Evolutionary conservation across 2,888 invertebrate genomes (phyloP), one percentile per base, ranked within the genome.

Genomic region (Microctonus hyperodae): DNA sequence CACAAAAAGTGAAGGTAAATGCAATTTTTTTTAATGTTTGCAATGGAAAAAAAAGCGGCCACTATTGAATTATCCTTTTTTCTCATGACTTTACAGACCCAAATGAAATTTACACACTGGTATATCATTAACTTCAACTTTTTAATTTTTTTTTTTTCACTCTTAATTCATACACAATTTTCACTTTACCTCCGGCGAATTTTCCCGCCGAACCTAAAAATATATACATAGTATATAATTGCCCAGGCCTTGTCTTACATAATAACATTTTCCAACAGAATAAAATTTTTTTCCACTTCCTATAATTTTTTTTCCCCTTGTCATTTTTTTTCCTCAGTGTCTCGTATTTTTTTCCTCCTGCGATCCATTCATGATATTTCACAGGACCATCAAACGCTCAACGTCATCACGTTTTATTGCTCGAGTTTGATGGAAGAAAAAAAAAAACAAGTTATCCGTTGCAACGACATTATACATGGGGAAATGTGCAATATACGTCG

Each of bases 401-500:
- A 44, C 44, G 20, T 44, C 44, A 44, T 44, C 44, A 44, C 16
- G 44, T 44, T 44, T 44, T 44, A 44, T 44, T 44, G 16, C 44
- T 7, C 3, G 44, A 16, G 44, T 44, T 44, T 44, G 44, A 16
- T 7, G 16, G 13, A 40, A 35, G 10, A 10, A 10, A 35, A 35
- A 35, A 10, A 35, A 40, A 40, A 40, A 40, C 13, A n/a, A 44
- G 44, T 44, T 16, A 44, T 44, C 44, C 44, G 16, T 16, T 16
- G 9, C 44, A 44, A 44, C 44, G 44, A 44, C 44, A 44, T 44
- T 44, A 44, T 44, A 44, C 44, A 44, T 44, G 44, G 44, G 16
- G 44, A 44, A 16, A 33, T 55, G 55, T 31, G 55, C 25, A 55
- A 55, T 28, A 53, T 53, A 55, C 55, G 33, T 33, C 28, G 44